phyloP scores from a whole-genome alignment of 2,113 vertebrate genomes.

The Xenopus borealis region DNA sequence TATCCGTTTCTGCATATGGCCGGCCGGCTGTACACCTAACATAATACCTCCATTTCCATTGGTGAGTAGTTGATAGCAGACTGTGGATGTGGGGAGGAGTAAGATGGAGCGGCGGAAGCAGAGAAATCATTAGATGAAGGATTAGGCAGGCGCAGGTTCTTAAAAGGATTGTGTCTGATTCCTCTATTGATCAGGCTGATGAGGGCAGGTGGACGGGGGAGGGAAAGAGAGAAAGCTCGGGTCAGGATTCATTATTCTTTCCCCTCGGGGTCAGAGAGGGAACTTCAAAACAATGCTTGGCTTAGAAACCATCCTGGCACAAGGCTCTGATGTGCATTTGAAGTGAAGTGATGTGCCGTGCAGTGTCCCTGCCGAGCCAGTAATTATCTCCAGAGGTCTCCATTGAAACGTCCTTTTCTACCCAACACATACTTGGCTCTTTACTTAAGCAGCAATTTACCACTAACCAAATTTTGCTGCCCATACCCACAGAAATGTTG shows the following conservation, averaged over 20 bases:
- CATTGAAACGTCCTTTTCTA: too few species aligned
- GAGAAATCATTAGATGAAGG: conserved; percentile 55
- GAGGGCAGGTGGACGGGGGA: conserved; percentile 36
- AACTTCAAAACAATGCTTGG: conserved; percentile 52
- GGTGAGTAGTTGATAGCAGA: neutral
- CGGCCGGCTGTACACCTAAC: too few species aligned
- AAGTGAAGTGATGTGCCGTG: neutral
- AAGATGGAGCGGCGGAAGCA: conserved; percentile 30
- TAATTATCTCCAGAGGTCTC: too few species aligned
- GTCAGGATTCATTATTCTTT: conserved; percentile 60
- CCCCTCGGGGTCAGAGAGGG: conserved; percentile 45
- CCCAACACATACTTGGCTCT: too few species aligned
- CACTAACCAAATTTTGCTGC: too few species aligned
- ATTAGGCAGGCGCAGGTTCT: conserved; percentile 55
- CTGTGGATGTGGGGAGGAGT: neutral
- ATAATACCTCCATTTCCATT: neutral
- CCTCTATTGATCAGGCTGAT: conserved; percentile 64
- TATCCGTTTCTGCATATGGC: too few species aligned
- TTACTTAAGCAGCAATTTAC: too few species aligned
- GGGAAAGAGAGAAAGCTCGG: conserved; percentile 5
- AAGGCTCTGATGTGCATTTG: neutral
- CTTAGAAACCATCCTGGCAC: conserved; percentile 47
- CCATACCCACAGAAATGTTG: too few species aligned
- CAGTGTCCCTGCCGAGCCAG: too few species aligned
- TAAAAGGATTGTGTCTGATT: conserved; percentile 69